Conservation (phyloP, 2,888 invertebrate genomes). For the Drosophila cracens region DNA sequence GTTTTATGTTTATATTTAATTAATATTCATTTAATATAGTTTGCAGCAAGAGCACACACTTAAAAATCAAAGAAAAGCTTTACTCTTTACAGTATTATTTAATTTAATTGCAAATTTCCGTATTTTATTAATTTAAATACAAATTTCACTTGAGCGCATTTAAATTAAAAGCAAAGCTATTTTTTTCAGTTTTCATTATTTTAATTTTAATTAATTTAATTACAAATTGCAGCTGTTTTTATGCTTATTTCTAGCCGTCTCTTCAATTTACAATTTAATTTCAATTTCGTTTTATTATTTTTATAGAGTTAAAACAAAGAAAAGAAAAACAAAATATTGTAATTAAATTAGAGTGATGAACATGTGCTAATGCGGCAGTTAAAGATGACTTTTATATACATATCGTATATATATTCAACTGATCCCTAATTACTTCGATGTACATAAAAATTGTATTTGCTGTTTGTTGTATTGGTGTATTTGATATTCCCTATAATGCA, state of each 20-base stretch:
- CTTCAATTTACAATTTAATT: background rate
- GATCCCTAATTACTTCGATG: background rate
- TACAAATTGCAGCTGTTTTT: background rate
- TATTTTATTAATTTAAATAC: background rate
- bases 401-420: background rate
- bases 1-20: background rate
- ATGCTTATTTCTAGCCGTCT: background rate
- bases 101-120: background rate
- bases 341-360: background rate
- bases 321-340: background rate
- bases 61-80: background rate
- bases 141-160: background rate
- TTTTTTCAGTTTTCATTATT: background rate
- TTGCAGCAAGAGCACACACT: background rate
- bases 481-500: background rate
- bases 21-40: background rate
- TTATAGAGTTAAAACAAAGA: background rate
- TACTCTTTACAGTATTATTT: background rate
- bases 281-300: background rate
- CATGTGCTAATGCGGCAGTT: background rate
- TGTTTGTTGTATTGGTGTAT: background rate
- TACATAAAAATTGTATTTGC: conserved; percentile 5
- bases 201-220: background rate
- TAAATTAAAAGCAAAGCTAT: background rate
- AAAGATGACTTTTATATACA: background rate